Base-by-base conservation (phyloP, 92 coral and sea anemone species). In the Pocillopora meandrina region DNA sequence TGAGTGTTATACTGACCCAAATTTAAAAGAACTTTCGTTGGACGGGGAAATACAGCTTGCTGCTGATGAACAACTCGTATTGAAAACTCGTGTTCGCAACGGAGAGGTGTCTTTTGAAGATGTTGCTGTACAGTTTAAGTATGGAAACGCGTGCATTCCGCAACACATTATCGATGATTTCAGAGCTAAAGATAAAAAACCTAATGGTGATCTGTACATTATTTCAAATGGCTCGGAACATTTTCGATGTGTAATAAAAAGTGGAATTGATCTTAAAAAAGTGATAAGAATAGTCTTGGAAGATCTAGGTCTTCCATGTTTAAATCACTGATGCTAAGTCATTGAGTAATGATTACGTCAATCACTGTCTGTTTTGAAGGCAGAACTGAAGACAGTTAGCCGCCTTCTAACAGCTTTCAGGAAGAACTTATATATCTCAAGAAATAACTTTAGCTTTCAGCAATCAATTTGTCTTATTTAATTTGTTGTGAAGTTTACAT, bases 61-160 rank as follows among this genome's bases (percentile, higher is more conserved):
- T 15, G 23, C 1, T 0, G 60, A 57, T 13, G 79, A 75, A 21
- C 9, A 9, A 5, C 79, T 75, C 1, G 2, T 26, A 49, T 75
- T 57, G 9, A 57, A 75, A 57, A 60, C 66, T 57, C 16, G 66
- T 59, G 26, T 75, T n/a, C 26, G 55, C 10, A 1, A 21, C 36
- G 79, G 79, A 31, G 18, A 5, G 23, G 55, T 59, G 2, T 75
- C 79, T 5, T 75, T 75, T 52, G 6, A 75, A 55, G 66, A 75
- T 33, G 2, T 15, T 13, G 79, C 59, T 60, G 66, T 75, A 61
- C n/a, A 75, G 19, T 75, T 58, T 75, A 58, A 11, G 21, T 17
- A 58, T 34, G 49, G 55, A 8, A 57, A 57, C 18, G 31, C 4
- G 55, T 1, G 60, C 17, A 31, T 75, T 16, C 65, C 79, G 31